Conservation (phyloP, 2,888 invertebrate genomes). For the Chrysina gloriosa region DNA sequence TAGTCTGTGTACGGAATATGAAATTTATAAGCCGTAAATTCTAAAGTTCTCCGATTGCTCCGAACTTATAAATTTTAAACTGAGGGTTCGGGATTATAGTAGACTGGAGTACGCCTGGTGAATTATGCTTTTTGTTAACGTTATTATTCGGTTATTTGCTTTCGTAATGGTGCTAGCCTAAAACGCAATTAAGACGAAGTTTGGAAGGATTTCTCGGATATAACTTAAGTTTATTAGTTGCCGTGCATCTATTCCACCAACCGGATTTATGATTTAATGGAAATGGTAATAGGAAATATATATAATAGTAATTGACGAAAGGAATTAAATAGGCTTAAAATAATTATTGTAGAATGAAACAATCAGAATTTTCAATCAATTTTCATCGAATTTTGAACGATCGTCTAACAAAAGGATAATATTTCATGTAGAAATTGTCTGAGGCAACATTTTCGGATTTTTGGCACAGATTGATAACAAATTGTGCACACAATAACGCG, state of each 20-base stretch:
- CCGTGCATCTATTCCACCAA: not conserved
- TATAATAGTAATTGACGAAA: no score
- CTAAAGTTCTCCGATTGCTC: not conserved
- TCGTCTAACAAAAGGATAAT: no score
- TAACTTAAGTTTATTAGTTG: slow-evolving; percentile 9
- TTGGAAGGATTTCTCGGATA: slow-evolving; percentile 10
- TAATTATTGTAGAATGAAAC: no score
- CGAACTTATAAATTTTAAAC: slow-evolving; percentile 21
- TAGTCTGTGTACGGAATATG: not conserved
- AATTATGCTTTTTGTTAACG: slow-evolving; percentile 22
- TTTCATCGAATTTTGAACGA: no score
- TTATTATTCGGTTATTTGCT: slow-evolving; percentile 27
- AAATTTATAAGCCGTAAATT: slow-evolving; percentile 15
- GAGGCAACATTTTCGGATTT: not conserved
- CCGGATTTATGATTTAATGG: not conserved
- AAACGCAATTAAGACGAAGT: slow-evolving; percentile 21
- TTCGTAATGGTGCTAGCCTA: slow-evolving; percentile 6
- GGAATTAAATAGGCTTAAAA: no score
- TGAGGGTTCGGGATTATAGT: slow-evolving; percentile 3
- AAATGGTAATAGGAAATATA: not conserved
- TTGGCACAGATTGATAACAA: slow-evolving; percentile 1
- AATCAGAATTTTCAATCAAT: no score
- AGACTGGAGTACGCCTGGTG: not conserved
- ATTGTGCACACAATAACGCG: slow-evolving; percentile 10
- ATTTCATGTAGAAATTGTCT: not conserved